These are phyloP conservation scores for Leptodirus hochenwartii DNA, from an alignment of 2,888 invertebrate genomes.

Conservation along the genomic window DNA sequence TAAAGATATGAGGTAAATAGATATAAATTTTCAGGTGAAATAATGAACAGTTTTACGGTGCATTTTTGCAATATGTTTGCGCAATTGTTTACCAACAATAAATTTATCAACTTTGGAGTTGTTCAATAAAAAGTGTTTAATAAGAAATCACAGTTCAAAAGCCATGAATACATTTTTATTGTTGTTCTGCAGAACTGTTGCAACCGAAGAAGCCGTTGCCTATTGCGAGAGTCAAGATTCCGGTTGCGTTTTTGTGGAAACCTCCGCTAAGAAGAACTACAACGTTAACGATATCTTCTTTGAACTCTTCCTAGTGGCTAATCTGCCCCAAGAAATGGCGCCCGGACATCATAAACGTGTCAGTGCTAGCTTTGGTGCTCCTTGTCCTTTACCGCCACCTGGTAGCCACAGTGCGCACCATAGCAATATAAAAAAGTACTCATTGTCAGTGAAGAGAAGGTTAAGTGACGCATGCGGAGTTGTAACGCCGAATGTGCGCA, in stretches of 20 bases:
- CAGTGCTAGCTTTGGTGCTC: constrained; percentile 55
- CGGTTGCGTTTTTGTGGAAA: constrained; percentile 62
- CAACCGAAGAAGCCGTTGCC: constrained; percentile 56
- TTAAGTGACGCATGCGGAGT: constrained; percentile 78
- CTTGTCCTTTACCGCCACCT: constrained; percentile 50
- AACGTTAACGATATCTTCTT: constrained; percentile 73
- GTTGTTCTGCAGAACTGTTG: constrained; percentile 59
- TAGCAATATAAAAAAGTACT: constrained; percentile 47
- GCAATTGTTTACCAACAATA: not conserved
- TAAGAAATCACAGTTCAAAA: not conserved
- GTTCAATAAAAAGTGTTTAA: not conserved
- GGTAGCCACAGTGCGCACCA: constrained; percentile 41
- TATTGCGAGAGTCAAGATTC: constrained; percentile 62
- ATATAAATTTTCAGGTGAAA: constrained; percentile 4
- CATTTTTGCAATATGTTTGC: constrained; percentile 4
- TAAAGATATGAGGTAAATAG: constrained; percentile 51
- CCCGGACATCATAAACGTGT: constrained; percentile 73
- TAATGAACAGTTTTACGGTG: not conserved
- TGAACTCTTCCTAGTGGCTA: constrained; percentile 65
- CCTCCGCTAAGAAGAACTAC: constrained; percentile 65
- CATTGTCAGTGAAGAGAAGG: constrained; percentile 62
- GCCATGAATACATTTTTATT: constrained; percentile 1
- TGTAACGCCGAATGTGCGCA: constrained; percentile 70
- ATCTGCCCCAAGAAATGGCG: constrained; percentile 75
- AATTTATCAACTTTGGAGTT: not conserved